phyloP scores from a whole-genome alignment of 2,113 vertebrate genomes.

The Rhinoderma darwinii region DNA sequence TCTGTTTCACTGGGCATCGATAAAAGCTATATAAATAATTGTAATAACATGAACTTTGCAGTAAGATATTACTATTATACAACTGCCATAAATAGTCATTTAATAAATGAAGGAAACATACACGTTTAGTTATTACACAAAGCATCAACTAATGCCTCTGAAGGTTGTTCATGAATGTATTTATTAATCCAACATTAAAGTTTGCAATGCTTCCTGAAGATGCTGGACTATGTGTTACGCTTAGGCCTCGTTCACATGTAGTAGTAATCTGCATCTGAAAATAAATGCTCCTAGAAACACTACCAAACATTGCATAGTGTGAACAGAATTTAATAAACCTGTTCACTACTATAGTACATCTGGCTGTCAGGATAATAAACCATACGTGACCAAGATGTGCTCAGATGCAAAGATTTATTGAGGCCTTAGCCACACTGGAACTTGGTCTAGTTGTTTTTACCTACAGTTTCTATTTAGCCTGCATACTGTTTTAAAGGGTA shows the following conservation, averaged over 20 bases:
- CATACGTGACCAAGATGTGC: too few species aligned
- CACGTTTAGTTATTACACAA: neutral
- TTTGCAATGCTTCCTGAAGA: neutral
- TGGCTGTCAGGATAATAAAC: too few species aligned
- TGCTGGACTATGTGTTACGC: neutral
- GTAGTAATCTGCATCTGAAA: neutral
- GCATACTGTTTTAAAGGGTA: neutral
- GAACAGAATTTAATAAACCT: neutral
- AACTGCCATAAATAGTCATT: conserved; percentile 12
- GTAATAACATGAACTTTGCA: neutral
- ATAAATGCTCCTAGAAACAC: neutral
- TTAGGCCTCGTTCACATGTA: neutral
- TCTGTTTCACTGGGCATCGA: neutral
- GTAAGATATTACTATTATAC: conserved; percentile 4
- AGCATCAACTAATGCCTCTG: neutral
- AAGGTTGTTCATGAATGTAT: neutral
- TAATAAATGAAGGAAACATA: conserved; percentile 19
- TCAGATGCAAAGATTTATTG: too few species aligned
- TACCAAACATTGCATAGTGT: neutral
- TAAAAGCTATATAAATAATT: conserved; percentile 8
- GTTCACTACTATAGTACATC: too few species aligned
- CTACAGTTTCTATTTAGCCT: neutral
- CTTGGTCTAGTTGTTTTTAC: neutral
- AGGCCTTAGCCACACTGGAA: too few species aligned
- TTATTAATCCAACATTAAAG: neutral